Percentiles rank a stretch among this genome's conserved stretches.
Evolutionary conservation across 1,140 invertebrate genomes (phyloP).

Genomic region (Macrobrachium nipponense): DNA sequence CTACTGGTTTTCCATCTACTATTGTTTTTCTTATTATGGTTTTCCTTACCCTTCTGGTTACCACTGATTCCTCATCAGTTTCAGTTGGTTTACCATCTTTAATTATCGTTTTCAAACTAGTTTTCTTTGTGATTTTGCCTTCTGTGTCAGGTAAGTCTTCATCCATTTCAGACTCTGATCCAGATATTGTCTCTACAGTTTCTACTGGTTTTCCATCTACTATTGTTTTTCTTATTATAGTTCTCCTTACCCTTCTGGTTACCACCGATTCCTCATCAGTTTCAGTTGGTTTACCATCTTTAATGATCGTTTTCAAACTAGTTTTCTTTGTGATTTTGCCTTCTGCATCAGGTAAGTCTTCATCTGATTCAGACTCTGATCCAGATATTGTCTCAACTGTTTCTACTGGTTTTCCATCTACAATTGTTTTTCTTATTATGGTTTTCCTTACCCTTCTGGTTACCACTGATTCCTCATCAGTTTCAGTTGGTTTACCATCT

Average conservation of each 20-base stretch:
- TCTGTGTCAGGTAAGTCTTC: not conserved
- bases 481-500: not conserved
- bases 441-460: not conserved
- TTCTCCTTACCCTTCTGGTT: not conserved
- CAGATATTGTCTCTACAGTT: constrained; percentile 5
- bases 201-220: constrained; percentile 6
- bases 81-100: not conserved
- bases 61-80: constrained; percentile 7
- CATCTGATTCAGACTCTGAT: not conserved
- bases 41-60: not conserved
- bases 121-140: not conserved
- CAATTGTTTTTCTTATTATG: not conserved
- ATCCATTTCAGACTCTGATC: not conserved
- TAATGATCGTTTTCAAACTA: not conserved
- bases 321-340: not conserved
- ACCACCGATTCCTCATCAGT: not conserved
- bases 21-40: constrained; percentile 1
- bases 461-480: not conserved
- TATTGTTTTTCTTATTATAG: not conserved
- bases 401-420: constrained; percentile 3
- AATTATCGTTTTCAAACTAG: not conserved
- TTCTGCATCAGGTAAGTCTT: not conserved
- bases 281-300: not conserved
- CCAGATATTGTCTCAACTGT: constrained; percentile 3
- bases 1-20: constrained; percentile 1